Conservation (phyloP, 1,140 invertebrate genomes). For the Zelostemma sp. region DNA sequence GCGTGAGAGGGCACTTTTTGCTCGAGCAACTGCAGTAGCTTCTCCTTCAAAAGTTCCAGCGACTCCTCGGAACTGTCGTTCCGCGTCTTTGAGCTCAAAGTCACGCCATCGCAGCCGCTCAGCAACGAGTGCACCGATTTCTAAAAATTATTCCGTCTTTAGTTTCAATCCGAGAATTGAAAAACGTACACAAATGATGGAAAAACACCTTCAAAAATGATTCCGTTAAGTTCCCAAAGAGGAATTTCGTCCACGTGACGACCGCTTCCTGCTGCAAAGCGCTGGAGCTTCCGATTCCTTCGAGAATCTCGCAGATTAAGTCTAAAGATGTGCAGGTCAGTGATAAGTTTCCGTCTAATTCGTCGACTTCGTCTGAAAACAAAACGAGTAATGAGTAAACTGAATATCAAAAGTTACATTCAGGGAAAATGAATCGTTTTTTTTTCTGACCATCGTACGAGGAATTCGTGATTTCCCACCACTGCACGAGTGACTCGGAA, state of each 20-base stretch:
- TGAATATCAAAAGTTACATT: slow-evolving; percentile 1
- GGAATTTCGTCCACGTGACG: slow-evolving; percentile 59
- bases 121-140: slow-evolving; percentile 36
- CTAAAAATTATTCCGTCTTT: slow-evolving; percentile 14
- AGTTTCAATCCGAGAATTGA: not conserved
- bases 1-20: slow-evolving; percentile 30
- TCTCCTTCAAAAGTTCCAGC: slow-evolving; percentile 26
- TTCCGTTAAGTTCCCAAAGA: slow-evolving; percentile 61
- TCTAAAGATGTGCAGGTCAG: slow-evolving; percentile 60
- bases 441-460: slow-evolving; percentile 56
- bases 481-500: slow-evolving; percentile 55
- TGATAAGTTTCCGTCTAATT: slow-evolving; percentile 58
- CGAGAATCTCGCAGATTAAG: slow-evolving; percentile 60
- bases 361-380: slow-evolving; percentile 61
- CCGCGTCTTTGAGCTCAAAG: slow-evolving; percentile 9
- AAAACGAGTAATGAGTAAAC: too few species aligned
- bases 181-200: too few species aligned
- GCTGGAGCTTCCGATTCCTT: slow-evolving; percentile 58
- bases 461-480: slow-evolving; percentile 60
- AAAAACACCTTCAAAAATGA: slow-evolving; percentile 52
- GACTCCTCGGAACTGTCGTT: slow-evolving; percentile 26
- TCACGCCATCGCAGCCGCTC: slow-evolving; percentile 15
- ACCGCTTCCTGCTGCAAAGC: slow-evolving; percentile 61
- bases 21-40: slow-evolving; percentile 23
- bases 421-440: not conserved